Evolutionary conservation across 2,113 vertebrate species (phyloP), one percentile per base, ranked within the genome.

Genomic region (Bothrops jararaca): DNA sequence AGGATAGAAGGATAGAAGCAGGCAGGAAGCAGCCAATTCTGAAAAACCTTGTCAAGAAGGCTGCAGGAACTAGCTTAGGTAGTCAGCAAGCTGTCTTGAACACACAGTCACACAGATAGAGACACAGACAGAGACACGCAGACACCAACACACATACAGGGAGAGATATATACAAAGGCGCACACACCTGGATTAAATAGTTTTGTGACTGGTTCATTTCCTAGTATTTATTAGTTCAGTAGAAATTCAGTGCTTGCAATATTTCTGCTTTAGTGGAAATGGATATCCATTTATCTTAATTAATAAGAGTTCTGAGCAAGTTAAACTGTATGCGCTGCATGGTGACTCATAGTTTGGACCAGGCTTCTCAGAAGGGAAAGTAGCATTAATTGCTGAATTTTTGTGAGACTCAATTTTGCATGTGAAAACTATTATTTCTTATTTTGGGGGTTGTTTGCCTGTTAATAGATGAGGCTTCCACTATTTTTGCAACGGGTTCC

Each of bases 181-280:
- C 57, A 60, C 23, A 60, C 24, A n/a, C 60, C 22, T 60, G 57
- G 52, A 29, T 42, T 64, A 34, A 45, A 39, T 64, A 50, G 5
- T 39, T 91, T 87, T n/a, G 18, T 45, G n/a, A 48, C 12, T 39
- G 85, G 15, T 87, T 91, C 86, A 85, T 91, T 91, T 58, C 53
- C 57, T 86, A 86, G 56, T 45, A 57, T 86, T 29, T 86, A 86
- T 86, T 91, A 48, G 85, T 60, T 91, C 56, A 52, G 91, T 87
- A 56, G 64, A 52, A 87, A 87, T 87, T 87, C 45, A 7, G 42
- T 34, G 20, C 42, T 54, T 50, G 56, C 85, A 91, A 52, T 64
- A 60, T 74, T 85, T 91, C 45, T 91, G 42, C 56, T 50, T 86
- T 60, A 57, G 48, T 45, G 22, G 74, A 57, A 50, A 5, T 87